Evolutionary conservation across 2,797 vertebrate species (phyloP).

Genomic region (Amazonetta brasiliensis): DNA sequence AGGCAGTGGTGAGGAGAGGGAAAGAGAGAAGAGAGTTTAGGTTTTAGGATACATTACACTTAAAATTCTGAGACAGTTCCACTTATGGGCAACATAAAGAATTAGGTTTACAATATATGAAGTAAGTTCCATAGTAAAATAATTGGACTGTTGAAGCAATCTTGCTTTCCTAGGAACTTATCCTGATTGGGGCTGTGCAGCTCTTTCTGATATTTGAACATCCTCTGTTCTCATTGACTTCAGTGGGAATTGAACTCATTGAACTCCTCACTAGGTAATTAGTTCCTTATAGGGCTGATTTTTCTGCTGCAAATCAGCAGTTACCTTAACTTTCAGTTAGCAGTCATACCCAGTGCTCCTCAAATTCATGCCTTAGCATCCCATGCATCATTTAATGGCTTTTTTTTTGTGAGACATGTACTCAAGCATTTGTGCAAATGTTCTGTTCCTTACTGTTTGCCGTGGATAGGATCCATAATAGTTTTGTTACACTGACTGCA

Average conservation of each 20-base stretch:
- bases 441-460: background rate
- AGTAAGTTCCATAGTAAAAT: conserved; percentile 56
- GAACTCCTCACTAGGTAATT: conserved; percentile 18
- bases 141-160: conserved; percentile 76
- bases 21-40: background rate
- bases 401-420: background rate
- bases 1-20: background rate
- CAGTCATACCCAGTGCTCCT: background rate
- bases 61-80: conserved; percentile 56
- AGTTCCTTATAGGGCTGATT: conserved; percentile 15
- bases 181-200: conserved; percentile 7
- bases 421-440: conserved; percentile 10
- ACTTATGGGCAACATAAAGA: conserved; percentile 24
- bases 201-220: background rate
- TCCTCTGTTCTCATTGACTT: background rate
- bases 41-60: conserved; percentile 40
- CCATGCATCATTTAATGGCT: background rate
- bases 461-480: background rate
- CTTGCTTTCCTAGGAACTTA: conserved; percentile 58
- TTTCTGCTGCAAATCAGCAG: background rate
- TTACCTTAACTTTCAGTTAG: background rate
- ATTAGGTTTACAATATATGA: conserved; percentile 73
- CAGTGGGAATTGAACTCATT: background rate
- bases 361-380: background rate
- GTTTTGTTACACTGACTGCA: background rate